Base-by-base conservation (phyloP, 2,888 invertebrate species). In the Nephrocerus scutellatus region DNA sequence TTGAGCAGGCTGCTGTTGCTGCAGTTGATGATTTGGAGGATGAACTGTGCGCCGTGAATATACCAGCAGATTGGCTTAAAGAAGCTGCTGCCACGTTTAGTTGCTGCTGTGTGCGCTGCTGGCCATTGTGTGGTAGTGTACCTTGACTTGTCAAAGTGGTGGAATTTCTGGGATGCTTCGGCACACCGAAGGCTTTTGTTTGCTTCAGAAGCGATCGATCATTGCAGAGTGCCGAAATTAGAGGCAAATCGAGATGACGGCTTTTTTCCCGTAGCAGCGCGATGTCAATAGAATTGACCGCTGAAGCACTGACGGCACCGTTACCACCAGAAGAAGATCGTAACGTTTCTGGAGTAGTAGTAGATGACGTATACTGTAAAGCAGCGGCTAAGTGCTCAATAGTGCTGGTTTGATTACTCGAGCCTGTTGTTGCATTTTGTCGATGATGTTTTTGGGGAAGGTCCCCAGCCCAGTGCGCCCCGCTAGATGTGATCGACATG, bases 221-320 rank as follows among this genome's bases (percentile, higher is more conserved):
- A 64, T 92, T 93, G 72, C 91, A 93, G 52, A 93, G 74, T 10
- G 92, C 93, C 43, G 90, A 86, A 60, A 93, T 91, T 44, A 95
- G 73, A 14, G 93, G 93, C 66, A 93, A 73, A 70, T 91, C 90
- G 58, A 91, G 74, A 63, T 89, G 85, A 62, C 84, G 84, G 70
- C 88, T 89, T 70, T 89, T 87, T 69, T 89, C 89, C 41, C 89
- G 76, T 45, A 91, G 72, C 51, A 84, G 80, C 59, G 84, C 82
- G 56, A 90, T 87, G 67, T 90, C 90, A 46, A 83, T 65, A 50
- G 75, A 56, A 52, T 57, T 64, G 12, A 53, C 53, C 16, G 56
- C 52, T 15, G 57, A 48, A 22, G 48, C 41, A n/a, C 73, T 71
- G 19, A 72, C 44, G 30, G 47, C 44, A 25, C 40, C 74, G 16